Base-by-base conservation (phyloP, 2,797 vertebrate genomes). In the Rhodeus uyekii region DNA sequence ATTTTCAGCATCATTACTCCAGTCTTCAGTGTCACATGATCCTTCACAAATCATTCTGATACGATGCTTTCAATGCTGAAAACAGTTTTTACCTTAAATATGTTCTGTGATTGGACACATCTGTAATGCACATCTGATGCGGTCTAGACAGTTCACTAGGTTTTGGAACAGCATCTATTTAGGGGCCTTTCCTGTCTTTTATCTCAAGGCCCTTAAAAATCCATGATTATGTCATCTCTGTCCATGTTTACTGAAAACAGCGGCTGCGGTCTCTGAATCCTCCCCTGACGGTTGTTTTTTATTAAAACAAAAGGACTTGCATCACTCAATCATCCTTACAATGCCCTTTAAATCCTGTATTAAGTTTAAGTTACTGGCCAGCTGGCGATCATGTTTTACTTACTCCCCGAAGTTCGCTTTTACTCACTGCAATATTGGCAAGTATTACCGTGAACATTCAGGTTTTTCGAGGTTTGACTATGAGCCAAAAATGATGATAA, bases 241-340 rank as follows among this genome's bases (percentile, higher is more conserved):
- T 24, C 48, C 48, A 53, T 53, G 46, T 73, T 73, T 53, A 53
- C 46, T 73, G 46, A 73, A n/a, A 73, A 53, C 29, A 53, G 69
- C 12, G 46, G 19, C 69, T 72, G 46, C 29, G 8, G 69, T 53
- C 46, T 73, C 32, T 73, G 71, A 53, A 53, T 53, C 71, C 32
- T 38, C 22, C 48, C 13, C 48, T 16, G 53, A 32, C 12, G 22
- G 12, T 38, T 7, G 2, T 53, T 50, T 53, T 22, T 53, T 53
- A 53, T 10, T 53, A 53, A 53, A 53, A 53, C 50, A 3, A 34
- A 73, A n/a, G 22, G 44, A 13, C 69, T 73, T 50, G 4, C 29
- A 53, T 73, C 22, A 38, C 48, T 36, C 12, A 16, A 73, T 73
- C 48, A 53, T 73, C 53, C 69, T 34, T 48, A 8, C 48, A 53